Percentiles rank a stretch among this genome's conserved stretches.
Conservation (phyloP, 2,888 invertebrate species). For the Auanema sp. region DNA sequence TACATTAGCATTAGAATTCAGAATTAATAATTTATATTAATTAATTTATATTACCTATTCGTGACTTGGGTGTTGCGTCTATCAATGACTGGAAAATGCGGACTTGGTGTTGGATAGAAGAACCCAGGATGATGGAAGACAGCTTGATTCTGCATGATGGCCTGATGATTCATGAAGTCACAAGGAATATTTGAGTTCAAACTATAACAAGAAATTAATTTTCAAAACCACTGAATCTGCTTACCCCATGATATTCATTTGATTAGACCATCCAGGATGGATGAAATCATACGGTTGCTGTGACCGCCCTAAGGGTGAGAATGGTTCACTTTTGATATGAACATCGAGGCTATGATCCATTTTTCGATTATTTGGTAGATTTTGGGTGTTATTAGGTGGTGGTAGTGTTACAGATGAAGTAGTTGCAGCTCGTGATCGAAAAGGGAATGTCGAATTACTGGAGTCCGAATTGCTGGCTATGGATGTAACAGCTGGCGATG, state of each 20-base stretch:
- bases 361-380: not conserved
- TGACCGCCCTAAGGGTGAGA: conserved; percentile 10
- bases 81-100: conserved; percentile 12
- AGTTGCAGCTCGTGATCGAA: not conserved
- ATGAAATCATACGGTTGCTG: conserved; percentile 17
- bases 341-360: conserved; percentile 6
- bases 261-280: conserved; percentile 10
- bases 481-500: too few relatives aligned
- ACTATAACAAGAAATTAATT: not conserved
- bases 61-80: conserved; percentile 40
- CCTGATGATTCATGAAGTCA: conserved; percentile 16
- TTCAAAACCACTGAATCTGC: not conserved
- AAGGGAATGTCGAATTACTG: too few relatives aligned
- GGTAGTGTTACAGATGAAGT: not conserved
- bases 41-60: conserved; percentile 19
- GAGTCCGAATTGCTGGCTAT: too few relatives aligned
- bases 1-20: conserved; percentile 1
- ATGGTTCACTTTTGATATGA: conserved; percentile 19
- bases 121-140: conserved; percentile 15
- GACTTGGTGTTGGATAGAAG: conserved; percentile 13
- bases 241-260: conserved; percentile 21
- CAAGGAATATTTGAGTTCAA: conserved; percentile 8
- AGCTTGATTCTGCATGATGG: conserved; percentile 11
- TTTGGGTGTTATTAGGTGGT: not conserved
- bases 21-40: not conserved